Evolutionary conservation across 2,888 invertebrate genomes (phyloP), one percentile per base, ranked within the genome.

Genomic region (Drosophila putrida): DNA sequence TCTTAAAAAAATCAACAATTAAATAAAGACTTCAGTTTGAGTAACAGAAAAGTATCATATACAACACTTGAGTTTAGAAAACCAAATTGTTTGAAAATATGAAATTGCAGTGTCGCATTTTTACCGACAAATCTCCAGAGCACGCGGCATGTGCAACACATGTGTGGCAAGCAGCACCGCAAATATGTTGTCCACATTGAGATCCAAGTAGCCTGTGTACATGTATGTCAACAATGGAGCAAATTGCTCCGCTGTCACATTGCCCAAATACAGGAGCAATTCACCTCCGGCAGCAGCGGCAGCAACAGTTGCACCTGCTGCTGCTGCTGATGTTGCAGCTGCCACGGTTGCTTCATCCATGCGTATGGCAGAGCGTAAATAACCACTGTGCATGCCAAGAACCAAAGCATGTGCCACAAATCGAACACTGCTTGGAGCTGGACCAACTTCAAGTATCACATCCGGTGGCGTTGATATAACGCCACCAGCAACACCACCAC

Each of bases 131-230:
- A 95, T 93, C 80, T 95, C 95, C 50, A 95, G 89, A 0, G 95
- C 95, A 11, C 95, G 93, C 1, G 96, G 96, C 95, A 96, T 96
- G 89, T 96, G 95, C 46, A 96, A 92, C 53, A 95, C 93, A 91
- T 96, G 95, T 9, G 96, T 95, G 5, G 96, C 96, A 68, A 96
- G 90, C 9, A 96, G 92, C 44, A 96, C 95, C 77, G 94, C 95
- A 92, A 96, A 95, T 74, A 96, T 95, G 91, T 96, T 96, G 64
- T 95, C 94, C 71, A 94, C 92, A 75, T 94, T 95, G 28, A 96
- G 93, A 85, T 95, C 95, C 82, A 96, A 91, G 77, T 94, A 95
- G 25, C 96, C 96, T 6, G 96, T 95, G 91, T 96, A 96, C 95
- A 96, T 96, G 93, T 95, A 96, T 25, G 95, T 95, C 36, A 96